phyloP scores from a whole-genome alignment of 1,140 invertebrate genomes.

The Globodera rostochiensis region DNA sequence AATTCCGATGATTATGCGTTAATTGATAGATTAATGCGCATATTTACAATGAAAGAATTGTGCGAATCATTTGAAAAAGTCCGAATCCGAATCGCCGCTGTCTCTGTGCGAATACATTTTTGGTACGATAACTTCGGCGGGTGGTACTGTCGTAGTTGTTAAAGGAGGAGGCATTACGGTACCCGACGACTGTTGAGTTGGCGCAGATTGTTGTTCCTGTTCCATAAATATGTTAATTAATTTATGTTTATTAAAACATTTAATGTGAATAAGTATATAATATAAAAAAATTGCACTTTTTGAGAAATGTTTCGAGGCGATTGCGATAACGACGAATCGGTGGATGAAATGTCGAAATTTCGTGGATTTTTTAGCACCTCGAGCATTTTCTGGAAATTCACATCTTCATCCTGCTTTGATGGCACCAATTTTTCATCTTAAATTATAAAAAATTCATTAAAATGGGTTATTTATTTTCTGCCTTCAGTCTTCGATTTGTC shows the following conservation, averaged over 20 bases:
- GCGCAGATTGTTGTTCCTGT: background rate
- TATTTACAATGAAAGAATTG: no score
- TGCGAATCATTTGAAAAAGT: constrained; percentile 2
- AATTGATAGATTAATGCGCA: no score
- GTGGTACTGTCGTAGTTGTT: no score
- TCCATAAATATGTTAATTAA: no score
- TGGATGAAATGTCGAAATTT: background rate
- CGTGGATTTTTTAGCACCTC: constrained; percentile 4
- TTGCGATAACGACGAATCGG: background rate
- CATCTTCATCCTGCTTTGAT: background rate
- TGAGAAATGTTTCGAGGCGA: background rate
- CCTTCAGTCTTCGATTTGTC: no score
- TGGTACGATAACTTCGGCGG: background rate
- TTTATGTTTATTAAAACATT: no score
- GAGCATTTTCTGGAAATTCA: background rate
- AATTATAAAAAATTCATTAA: background rate
- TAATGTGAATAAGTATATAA: background rate
- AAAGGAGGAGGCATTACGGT: background rate
- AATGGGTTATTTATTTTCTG: background rate
- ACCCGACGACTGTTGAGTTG: background rate
- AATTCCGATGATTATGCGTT: background rate
- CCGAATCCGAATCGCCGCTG: constrained; percentile 9
- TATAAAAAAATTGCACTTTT: no score
- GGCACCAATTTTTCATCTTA: background rate
- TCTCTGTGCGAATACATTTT: constrained; percentile 9